Evolutionary conservation across 1,140 invertebrate genomes (phyloP), one percentile per base, ranked within the genome.

Genomic region (Thalassaphorura encarpata): DNA sequence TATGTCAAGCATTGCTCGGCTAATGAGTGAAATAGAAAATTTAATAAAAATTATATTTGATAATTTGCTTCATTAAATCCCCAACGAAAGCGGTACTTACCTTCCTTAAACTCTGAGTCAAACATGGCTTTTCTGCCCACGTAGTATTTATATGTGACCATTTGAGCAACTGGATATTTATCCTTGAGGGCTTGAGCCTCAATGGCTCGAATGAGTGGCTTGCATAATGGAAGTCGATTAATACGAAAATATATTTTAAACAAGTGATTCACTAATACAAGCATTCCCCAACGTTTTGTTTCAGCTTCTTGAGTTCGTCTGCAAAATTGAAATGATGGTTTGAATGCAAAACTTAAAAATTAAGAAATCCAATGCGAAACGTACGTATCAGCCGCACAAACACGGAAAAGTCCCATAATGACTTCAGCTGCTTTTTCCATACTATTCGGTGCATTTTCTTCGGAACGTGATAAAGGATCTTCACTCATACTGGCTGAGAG

Each of bases 231-330:
- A 3, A 98, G 71, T 72, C 97, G 96, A 69, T 97, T 98, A 33
- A 97, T 96, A 61, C 85, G 80, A 69, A 97, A 98, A 71, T 98
- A 99, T 3, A 99, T 89, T 76, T 97, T 97, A 54, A 98, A 87
- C 13, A 99, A 75, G 71, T 99, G 94, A 75, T 98, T 98, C 0
- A 97, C 90, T 39, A 99, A 73, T 64, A 85, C 84, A 64, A 99
- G 73, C 90, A 98, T 97, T 58, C 93, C 94, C 77, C 91, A 83
- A 68, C 90, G 80, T 73, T 97, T 98, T 0, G 92, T 92, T 47
- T 92, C 85, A 59, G 87, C 81, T 63, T 90, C 85, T 1, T 87
- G 81, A 21, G 87, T 80, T 49, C 86, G 79, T 64, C 77, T 79
- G 67, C 48, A 42, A 52, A 11, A 55, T 45, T 52, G 18, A n/a